Evolutionary conservation across 2,113 vertebrate genomes (phyloP), one percentile per base, ranked within the genome.

Genomic region (Orthochromis malagaraziensis): DNA sequence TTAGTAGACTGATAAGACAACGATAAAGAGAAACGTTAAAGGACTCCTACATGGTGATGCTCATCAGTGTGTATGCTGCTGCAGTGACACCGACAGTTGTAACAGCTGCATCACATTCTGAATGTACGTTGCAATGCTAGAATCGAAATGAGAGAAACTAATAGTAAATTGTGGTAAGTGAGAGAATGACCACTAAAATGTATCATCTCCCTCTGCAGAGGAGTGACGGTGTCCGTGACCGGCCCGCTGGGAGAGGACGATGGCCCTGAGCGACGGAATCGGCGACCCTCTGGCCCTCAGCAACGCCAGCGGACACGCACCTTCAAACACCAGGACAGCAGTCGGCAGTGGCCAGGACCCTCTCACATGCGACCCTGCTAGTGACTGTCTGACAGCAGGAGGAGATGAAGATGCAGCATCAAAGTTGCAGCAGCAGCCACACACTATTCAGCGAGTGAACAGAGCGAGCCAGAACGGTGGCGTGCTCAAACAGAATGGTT

Each of bases 191-290:
- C 70, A 17, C 54, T 42, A 60, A 58, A 2, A 14, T 31, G 29
- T 35, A 10, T 33, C 19, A 2, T 49, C 40, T 63, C 24, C 12
- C 54, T 42, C 35, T 24, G 7, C 85, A 95, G 93, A 91, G 90
- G 82, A 91, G 91, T 94, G 90, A 93, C 89, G 1, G 84, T 82
- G 87, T 81, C 83, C 7, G 80, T 70, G 47, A 53, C 83, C 75
- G 82, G 83, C 85, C 89, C 4, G 9, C 51, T 2, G 91, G 84
- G 84, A 91, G 84, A 83, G 47, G 85, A 94, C 77, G 83, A 96
- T 97, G 96, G 95, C 95, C 89, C 91, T 96, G 87, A 95, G 88
- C 6, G 92, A 95, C 9, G 79, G 88, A 3, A 77, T 86, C 6
- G 11, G 63, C 2, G 91, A 95, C 87, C 90, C 85, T 35, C 73